Evolutionary conservation across 2,797 vertebrate genomes (phyloP).

Genomic region (Hydrocynus forskahlii): DNA sequence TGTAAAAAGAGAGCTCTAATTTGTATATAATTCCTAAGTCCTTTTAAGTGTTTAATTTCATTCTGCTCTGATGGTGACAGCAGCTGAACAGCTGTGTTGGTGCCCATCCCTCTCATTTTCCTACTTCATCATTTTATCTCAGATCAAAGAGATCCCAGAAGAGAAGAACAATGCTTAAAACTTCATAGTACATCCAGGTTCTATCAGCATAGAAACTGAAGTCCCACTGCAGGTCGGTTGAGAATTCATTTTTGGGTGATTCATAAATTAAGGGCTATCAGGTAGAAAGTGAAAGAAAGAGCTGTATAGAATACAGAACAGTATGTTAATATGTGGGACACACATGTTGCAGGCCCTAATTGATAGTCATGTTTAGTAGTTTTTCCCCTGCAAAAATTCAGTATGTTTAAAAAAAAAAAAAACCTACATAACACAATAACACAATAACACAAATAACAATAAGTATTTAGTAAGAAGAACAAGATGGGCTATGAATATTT

Average conservation of each 20-base stretch:
- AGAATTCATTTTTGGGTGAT: neutral
- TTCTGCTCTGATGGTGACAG: neutral
- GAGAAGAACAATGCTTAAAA: neutral
- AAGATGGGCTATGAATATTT: no score
- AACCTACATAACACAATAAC: no score
- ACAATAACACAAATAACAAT: no score
- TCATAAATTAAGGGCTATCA: neutral
- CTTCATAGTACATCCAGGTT: neutral
- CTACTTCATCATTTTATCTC: neutral
- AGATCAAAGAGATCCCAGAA: conserved; percentile 6
- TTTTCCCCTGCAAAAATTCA: no score
- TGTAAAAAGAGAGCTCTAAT: neutral
- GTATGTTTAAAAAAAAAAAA: no score
- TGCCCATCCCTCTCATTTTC: neutral
- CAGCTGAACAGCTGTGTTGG: neutral
- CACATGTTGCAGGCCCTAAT: neutral
- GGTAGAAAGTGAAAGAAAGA: neutral
- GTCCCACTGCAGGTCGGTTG: neutral
- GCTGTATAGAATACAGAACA: neutral
- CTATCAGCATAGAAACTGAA: neutral
- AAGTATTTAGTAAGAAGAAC: no score
- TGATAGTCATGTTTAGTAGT: no score
- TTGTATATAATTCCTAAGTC: neutral
- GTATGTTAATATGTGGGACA: neutral
- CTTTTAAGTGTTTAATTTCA: neutral